A percentile compares a stretch with the other conserved stretches of the same genome.
Conservation (phyloP, 2,888 invertebrate species). For the Junonia oenone region DNA sequence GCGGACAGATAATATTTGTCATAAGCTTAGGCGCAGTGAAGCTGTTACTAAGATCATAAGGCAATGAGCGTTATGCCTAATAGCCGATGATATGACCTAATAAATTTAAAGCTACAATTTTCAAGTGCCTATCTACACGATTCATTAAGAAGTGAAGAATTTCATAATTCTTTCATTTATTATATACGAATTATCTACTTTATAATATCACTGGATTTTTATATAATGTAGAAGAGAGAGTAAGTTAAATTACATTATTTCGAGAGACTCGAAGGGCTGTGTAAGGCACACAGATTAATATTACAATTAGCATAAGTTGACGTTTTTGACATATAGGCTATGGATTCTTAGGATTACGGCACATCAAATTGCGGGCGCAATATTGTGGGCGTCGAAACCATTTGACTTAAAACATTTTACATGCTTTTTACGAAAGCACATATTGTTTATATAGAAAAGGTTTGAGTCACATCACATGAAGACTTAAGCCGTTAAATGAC, state of each 20-base stretch:
- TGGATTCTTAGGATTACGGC: background rate
- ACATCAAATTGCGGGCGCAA: background rate
- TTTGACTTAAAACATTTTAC: no score
- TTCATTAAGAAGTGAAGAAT: conserved; percentile 19
- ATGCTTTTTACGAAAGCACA: no score
- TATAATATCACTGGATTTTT: conserved; percentile 22
- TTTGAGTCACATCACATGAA: no score
- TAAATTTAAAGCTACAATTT: conserved; percentile 62
- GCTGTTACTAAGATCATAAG: background rate
- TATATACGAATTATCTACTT: conserved; percentile 15
- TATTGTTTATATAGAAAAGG: no score
- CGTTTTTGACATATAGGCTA: background rate
- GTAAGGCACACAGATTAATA: conserved; percentile 26
- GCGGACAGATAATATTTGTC: no score
- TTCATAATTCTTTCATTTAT: conserved; percentile 7
- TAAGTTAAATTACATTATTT: background rate
- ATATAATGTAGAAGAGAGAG: conserved; percentile 8
- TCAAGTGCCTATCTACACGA: conserved; percentile 58
- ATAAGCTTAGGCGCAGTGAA: background rate
- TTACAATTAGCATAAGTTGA: background rate
- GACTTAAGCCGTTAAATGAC: no score
- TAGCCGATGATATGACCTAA: conserved; percentile 48
- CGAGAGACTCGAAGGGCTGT: conserved; percentile 10
- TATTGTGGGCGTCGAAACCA: no score
- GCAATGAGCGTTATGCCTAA: conserved; percentile 21